Base-by-base conservation (phyloP, 2,113 vertebrate species). In the Xyliphius kryptos region DNA sequence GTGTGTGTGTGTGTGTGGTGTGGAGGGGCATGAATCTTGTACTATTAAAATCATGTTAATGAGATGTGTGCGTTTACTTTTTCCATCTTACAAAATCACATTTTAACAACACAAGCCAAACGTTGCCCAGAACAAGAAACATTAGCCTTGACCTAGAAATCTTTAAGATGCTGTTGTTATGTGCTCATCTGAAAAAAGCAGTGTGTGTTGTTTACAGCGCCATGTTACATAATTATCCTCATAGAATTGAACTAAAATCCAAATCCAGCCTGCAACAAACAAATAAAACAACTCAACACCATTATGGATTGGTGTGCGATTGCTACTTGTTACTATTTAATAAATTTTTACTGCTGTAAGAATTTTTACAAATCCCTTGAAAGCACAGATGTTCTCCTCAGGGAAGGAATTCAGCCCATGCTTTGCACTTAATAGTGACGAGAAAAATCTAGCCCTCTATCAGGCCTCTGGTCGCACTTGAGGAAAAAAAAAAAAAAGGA, bases 21-120 rank as follows among this genome's bases (percentile, higher is more conserved):
- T n/a, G n/a, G n/a, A 62, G 78, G 71, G 68, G 66, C 75, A 76
- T 54, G 65, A 40, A 64, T 70, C 77, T 85, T 69, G 62, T 47
- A 81, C 7, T 32, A 32, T 32, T 32, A 32, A 32, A 32, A n/a
- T n/a, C n/a, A n/a, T n/a, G n/a, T n/a, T n/a, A n/a, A 32, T 32
- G 26, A 32, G 26, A 32, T 32, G 26, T 6, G 26, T 32, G 26
- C 7, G 26, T 32, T 6, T 32, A 6, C 26, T 32, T 32, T 5
- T 32, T 32, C 26, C 4, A 32, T 32, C 26, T 32, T 32, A 5
- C 7, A 32, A 32, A 32, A 3, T 32, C 4, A 6, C 26, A 32
- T 32, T 32, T 32, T 32, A 32, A 32, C 26, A 32, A 32, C 26
- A 32, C 26, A 32, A 1, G 26, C 26, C 26, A 32, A 5, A 5